Conservation (phyloP, 2,113 vertebrate species). For the Lamprotornis superbus region DNA sequence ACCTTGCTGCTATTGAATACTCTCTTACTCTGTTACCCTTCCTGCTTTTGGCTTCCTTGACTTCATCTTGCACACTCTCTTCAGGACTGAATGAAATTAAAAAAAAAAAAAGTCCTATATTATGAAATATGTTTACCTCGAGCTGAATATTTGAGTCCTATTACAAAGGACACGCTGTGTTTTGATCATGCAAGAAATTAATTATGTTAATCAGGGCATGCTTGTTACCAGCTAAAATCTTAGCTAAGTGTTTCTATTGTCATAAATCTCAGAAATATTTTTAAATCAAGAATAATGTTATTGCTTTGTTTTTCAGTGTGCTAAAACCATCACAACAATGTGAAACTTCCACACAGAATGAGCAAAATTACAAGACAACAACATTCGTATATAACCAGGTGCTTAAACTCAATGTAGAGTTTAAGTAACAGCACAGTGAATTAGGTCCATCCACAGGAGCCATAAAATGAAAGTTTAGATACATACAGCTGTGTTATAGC, state of each 20-base stretch:
- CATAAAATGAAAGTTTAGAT: not conserved
- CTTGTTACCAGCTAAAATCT: slow-evolving; percentile 19
- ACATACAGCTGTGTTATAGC: not conserved
- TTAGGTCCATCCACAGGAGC: not conserved
- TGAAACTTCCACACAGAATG: not conserved
- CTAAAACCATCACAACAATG: not conserved
- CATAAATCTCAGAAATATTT: slow-evolving; percentile 8
- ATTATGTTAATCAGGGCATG: slow-evolving; percentile 14
- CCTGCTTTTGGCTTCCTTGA: not conserved
- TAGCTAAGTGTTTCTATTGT: slow-evolving; percentile 1
- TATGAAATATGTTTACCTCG: not conserved
- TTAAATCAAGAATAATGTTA: not conserved
- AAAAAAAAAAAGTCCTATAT: not conserved
- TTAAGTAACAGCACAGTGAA: not conserved
- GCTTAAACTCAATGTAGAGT: not conserved
- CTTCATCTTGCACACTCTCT: not conserved
- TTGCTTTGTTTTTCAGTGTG: not conserved
- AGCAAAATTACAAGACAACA: not conserved
- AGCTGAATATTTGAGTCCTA: not conserved
- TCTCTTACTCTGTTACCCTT: not conserved
- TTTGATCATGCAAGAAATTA: slow-evolving; percentile 45
- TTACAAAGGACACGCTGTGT: not conserved
- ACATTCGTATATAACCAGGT: not conserved
- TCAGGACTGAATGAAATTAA: not conserved
- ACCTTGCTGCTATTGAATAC: not conserved